Base-by-base conservation (phyloP, 2,888 invertebrate species). In the Ormyrus thymus region DNA sequence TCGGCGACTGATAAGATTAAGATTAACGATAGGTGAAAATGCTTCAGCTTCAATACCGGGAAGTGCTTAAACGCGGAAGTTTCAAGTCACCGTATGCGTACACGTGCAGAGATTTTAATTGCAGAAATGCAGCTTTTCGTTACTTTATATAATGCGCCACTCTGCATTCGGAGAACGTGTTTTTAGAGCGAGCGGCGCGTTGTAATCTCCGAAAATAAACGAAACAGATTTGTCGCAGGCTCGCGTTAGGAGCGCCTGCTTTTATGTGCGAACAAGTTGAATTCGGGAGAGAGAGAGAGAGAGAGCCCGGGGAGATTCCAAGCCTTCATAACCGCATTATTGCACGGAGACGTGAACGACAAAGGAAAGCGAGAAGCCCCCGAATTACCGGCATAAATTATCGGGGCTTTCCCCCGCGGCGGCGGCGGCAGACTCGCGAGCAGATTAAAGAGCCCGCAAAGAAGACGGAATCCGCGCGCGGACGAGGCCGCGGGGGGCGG, bases 351-450 rank as follows among this genome's bases (percentile, higher is more conserved):
- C 53, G 55, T 10, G 43, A 10, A 56, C 68, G 68, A 74, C 73
- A 78, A 78, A 78, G 66, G 73, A 46, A 51, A 13, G 43, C 15
- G n/a, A 50, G 15, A 51, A 61, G 50, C 50, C 65, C 46, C 69
- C 53, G 62, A 74, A 75, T 79, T 75, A 79, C 75, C 70, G 75
- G 65, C 48, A 79, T 79, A 70, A 79, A 75, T 79, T 78, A 74
- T 64, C 56, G 64, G 62, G 55, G 13, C 45, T 29, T 29, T 29
- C n/a, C 68, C 65, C 29, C 8, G 29, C 29, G 29, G 29, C 29
- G 29, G 29, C 29, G 29, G 29, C 29, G 46, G 7, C 9, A n/a
- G 8, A 4, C 8, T 55, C 11, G 43, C 50, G 69, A 73, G 15
- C 50, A 73, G 68, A 78, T 77, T 77, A 77, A 66, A 77, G 77